Evolutionary conservation across 2,888 invertebrate genomes (phyloP), one percentile per base, ranked within the genome.

Genomic region (Trichogramma dendrolimi): DNA sequence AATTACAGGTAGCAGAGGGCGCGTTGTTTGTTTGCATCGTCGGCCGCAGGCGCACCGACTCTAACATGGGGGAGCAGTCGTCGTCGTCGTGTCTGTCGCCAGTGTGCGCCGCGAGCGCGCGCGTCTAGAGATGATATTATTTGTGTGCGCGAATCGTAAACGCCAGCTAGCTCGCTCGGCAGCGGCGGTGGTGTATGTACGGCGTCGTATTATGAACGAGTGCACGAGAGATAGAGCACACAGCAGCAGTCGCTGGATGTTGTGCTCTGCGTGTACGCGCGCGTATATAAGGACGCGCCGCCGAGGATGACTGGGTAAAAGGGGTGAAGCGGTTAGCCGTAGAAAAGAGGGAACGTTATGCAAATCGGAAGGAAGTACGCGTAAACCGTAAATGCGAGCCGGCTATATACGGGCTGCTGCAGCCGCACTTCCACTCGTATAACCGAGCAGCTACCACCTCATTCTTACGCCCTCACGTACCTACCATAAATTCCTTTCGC

Each of bases 401-500:
- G 42, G 6, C 8, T 14, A 40, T 27, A 14, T 54, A 54, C 27
- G 14, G 43, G 7, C 54, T 40, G 7, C 14, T 14, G 7, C 50
- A 8, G 7, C 14, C 50, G 7, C 14, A 8, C 50, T 39, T 27
- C 54, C 11, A 47, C 8, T 46, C 44, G 50, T 41, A 27, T 27
- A 27, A 27, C 27, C 27, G 27, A 27, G 27, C 38, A 5, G 42
- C 48, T 48, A 6, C 62, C 61, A 63, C 68, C 66, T 71, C 70
- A 70, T 72, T 72, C 72, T 71, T 73, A 70, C 59, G 44, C 48
- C 67, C 67, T 60, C 69, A 62, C 68, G 63, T 68, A 69, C 67
- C 63, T 68, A 60, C 67, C 70, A 71, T 74, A 75, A 75, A 75
- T 75, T 73, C 68, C 65, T 62, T 55, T 58, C 58, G 61, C 62